Percentiles rank a stretch among this genome's conserved stretches.
These are phyloP conservation scores for Nomada flava DNA, from an alignment of 2,888 invertebrate genomes.

Conservation along the genomic window DNA sequence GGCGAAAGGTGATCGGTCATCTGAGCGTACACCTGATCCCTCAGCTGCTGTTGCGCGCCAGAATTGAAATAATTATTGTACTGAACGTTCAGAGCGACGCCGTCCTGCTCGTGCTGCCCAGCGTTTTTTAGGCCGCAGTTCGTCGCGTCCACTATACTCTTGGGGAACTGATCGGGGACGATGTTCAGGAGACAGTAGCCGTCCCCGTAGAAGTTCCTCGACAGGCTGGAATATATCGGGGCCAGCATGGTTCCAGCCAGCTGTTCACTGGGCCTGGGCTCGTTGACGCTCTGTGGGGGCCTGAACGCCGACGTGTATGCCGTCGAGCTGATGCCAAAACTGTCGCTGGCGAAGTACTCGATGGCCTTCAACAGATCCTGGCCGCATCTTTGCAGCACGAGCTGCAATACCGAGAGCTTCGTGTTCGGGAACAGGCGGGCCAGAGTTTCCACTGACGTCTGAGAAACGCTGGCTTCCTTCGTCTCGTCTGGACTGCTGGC, in stretches of 20 bases:
- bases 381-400: constrained; percentile 96
- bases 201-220: constrained; percentile 77
- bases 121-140: constrained; percentile 35
- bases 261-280: constrained; percentile 47
- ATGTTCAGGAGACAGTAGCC: constrained; percentile 79
- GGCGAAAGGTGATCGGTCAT: constrained; percentile 66
- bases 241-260: constrained; percentile 63
- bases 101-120: constrained; percentile 68
- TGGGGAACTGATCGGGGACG: constrained; percentile 76
- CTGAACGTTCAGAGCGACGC: constrained; percentile 73
- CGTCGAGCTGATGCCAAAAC: constrained; percentile 54
- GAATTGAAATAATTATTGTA: constrained; percentile 77
- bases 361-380: constrained; percentile 96
- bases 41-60: constrained; percentile 75
- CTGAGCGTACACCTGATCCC: constrained; percentile 74
- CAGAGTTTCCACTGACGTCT: constrained; percentile 93
- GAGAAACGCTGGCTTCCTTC: constrained; percentile 85
- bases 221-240: constrained; percentile 75
- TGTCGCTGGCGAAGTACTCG: constrained; percentile 89
- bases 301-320: constrained; percentile 63
- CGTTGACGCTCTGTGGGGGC: constrained; percentile 60
- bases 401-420: constrained; percentile 93
- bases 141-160: constrained; percentile 59
- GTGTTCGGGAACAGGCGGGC: constrained; percentile 95
- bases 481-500: constrained; percentile 31